These are phyloP conservation scores for Zaprionus africanus DNA, from an alignment of 1,140 invertebrate genomes.

Conservation along the genomic window DNA sequence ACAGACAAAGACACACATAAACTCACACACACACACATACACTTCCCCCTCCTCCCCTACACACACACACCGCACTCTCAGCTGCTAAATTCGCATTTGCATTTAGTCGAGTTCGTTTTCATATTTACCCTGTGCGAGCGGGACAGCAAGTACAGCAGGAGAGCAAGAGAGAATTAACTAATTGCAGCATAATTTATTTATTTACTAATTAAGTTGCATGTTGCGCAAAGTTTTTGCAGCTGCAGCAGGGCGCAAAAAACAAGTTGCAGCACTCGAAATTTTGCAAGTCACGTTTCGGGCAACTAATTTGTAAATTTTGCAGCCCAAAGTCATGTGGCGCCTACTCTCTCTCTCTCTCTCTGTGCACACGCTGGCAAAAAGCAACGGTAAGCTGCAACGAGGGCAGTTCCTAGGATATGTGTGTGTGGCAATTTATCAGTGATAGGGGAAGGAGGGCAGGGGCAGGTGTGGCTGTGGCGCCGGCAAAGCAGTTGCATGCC, in stretches of 20 bases:
- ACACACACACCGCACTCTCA: background rate
- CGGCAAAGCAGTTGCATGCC: slow-evolving; percentile 56
- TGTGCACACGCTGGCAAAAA: background rate
- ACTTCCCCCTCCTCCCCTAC: background rate
- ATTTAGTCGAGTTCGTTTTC: slow-evolving; percentile 2
- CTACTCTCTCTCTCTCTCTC: background rate
- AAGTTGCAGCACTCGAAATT: slow-evolving; percentile 42
- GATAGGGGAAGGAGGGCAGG: slow-evolving; percentile 24
- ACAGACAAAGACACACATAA: slow-evolving; percentile 1
- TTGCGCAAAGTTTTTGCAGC: slow-evolving; percentile 50
- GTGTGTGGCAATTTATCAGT: slow-evolving; percentile 68
- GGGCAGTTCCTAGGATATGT: background rate
- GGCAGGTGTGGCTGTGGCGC: background rate
- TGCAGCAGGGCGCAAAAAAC: slow-evolving; percentile 36
- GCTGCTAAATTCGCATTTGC: slow-evolving; percentile 3
- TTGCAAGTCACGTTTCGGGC: slow-evolving; percentile 74
- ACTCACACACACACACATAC: background rate
- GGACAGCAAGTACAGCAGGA: background rate
- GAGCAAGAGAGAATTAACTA: slow-evolving; percentile 47
- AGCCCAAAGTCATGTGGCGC: slow-evolving; percentile 38
- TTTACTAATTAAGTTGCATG: slow-evolving; percentile 77
- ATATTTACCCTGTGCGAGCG: background rate
- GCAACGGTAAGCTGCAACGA: slow-evolving; percentile 8
- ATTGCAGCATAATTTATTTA: slow-evolving; percentile 74
- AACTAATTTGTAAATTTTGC: slow-evolving; percentile 81